Evolutionary conservation across 2,113 vertebrate species (phyloP).

Genomic region (Semicossyphus pulcher): DNA sequence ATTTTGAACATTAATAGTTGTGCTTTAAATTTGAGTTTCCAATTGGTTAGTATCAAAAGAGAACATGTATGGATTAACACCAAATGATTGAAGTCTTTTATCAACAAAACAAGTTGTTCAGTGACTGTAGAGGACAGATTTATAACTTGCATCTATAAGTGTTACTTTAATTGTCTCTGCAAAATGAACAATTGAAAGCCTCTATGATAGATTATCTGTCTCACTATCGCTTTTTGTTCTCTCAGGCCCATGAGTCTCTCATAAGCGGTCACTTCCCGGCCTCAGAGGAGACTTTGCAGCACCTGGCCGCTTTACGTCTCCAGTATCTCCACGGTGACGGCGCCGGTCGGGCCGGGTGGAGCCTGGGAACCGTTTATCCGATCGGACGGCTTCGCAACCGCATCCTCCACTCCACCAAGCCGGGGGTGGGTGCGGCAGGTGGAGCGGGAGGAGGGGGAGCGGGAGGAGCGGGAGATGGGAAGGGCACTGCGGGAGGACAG

Average conservation of each 20-base stretch:
- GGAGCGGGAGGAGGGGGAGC: slow-evolving; percentile 73
- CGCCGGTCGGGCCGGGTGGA: slow-evolving; percentile 87
- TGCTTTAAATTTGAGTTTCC: too few species aligned
- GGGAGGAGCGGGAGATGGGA: slow-evolving; percentile 75
- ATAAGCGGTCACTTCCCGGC: slow-evolving; percentile 93
- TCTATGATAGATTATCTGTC: too few species aligned
- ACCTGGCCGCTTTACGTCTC: slow-evolving; percentile 89
- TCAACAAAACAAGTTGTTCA: too few species aligned
- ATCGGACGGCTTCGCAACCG: slow-evolving; percentile 90
- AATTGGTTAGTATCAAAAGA: too few species aligned
- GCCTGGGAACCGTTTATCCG: slow-evolving; percentile 89
- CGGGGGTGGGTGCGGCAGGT: slow-evolving; percentile 66
- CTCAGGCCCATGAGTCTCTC: slow-evolving; percentile 92
- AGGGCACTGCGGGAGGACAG: slow-evolving; percentile 57
- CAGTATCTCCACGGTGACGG: slow-evolving; percentile 92
- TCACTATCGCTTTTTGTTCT: neutral
- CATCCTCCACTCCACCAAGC: slow-evolving; percentile 91
- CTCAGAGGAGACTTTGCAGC: slow-evolving; percentile 91
- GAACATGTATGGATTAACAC: too few species aligned
- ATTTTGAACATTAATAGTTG: too few species aligned
- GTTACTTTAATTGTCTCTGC: too few species aligned
- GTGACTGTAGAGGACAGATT: too few species aligned
- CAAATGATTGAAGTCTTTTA: too few species aligned
- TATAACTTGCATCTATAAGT: too few species aligned
- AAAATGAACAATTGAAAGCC: too few species aligned